A percentile compares a stretch with the other conserved stretches of the same genome.
These are phyloP conservation scores for Drosophila funebris DNA, from an alignment of 1,140 invertebrate genomes.

Conservation along the genomic window DNA sequence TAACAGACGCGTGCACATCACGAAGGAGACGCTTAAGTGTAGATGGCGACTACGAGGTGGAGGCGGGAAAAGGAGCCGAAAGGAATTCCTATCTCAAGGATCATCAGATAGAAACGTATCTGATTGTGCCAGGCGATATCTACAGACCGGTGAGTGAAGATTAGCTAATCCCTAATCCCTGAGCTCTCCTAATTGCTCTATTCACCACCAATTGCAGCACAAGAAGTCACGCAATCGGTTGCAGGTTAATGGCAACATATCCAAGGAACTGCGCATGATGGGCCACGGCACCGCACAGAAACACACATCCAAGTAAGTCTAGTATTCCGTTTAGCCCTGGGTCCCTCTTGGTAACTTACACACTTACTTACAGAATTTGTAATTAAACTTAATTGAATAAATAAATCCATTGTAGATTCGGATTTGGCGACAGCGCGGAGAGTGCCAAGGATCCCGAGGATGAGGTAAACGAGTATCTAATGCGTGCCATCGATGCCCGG, in stretches of 20 bases:
- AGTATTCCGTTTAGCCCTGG: too few species aligned
- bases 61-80: slow-evolving; percentile 92
- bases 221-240: slow-evolving; percentile 86
- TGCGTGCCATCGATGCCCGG: slow-evolving; percentile 96
- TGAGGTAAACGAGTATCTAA: slow-evolving; percentile 97
- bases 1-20: slow-evolving; percentile 95
- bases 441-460: slow-evolving; percentile 92
- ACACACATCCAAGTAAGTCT: slow-evolving; percentile 88
- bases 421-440: slow-evolving; percentile 86
- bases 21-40: slow-evolving; percentile 93
- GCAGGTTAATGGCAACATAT: slow-evolving; percentile 90
- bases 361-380: too few species aligned
- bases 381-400: too few species aligned
- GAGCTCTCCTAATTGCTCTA: not conserved
- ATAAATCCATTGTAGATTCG: slow-evolving; percentile 85
- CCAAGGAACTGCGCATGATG: slow-evolving; percentile 94
- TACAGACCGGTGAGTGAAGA: slow-evolving; percentile 87
- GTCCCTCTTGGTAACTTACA: too few species aligned
- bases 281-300: slow-evolving; percentile 90
- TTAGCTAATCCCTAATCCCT: not conserved
- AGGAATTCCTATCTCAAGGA: slow-evolving; percentile 94
- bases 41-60: slow-evolving; percentile 94
- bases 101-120: slow-evolving; percentile 96
- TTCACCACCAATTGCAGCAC: slow-evolving; percentile 45
- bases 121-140: slow-evolving; percentile 91